Conservation (phyloP, 1,140 invertebrate genomes). For the Bombus soroeensis region DNA sequence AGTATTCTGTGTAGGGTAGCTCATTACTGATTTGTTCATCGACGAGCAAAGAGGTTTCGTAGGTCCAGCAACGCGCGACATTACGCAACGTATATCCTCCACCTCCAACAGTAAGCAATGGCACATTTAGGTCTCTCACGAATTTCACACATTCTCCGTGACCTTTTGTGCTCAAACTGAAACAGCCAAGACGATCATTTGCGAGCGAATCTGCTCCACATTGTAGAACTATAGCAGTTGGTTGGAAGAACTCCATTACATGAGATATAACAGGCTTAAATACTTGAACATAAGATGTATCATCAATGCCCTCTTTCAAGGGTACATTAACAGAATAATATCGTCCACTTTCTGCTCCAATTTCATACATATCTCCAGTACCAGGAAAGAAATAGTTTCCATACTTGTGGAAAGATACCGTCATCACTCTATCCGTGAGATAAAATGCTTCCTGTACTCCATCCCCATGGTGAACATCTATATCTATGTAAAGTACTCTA, state of each 20-base stretch:
- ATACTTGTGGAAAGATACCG: constrained; percentile 99
- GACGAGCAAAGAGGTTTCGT: constrained; percentile 97
- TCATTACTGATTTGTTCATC: constrained; percentile 96
- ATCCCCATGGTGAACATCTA: constrained; percentile 99
- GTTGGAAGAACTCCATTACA: constrained; percentile 98
- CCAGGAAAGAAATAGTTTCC: constrained; percentile 99
- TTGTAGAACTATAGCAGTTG: constrained; percentile 98
- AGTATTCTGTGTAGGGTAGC: constrained; percentile 96
- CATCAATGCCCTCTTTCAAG: constrained; percentile 98
- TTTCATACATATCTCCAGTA: constrained; percentile 99
- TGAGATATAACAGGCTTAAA: constrained; percentile 97
- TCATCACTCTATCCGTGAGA: constrained; percentile 99
- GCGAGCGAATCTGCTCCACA: constrained; percentile 99
- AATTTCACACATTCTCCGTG: constrained; percentile 99
- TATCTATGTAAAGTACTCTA: constrained; percentile 98
- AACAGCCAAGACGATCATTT: constrained; percentile 95
- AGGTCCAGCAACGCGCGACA: constrained; percentile 99
- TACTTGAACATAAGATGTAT: constrained; percentile 95
- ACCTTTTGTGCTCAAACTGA: constrained; percentile 94
- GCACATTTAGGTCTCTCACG: constrained; percentile 96
- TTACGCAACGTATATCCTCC: constrained; percentile 99
- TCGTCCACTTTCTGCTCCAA: constrained; percentile 95
- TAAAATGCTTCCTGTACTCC: constrained; percentile 99
- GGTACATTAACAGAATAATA: constrained; percentile 99
- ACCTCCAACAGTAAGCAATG: constrained; percentile 96